phyloP scores from a whole-genome alignment of 1,140 invertebrate genomes.

The Platyscapa corneri region DNA sequence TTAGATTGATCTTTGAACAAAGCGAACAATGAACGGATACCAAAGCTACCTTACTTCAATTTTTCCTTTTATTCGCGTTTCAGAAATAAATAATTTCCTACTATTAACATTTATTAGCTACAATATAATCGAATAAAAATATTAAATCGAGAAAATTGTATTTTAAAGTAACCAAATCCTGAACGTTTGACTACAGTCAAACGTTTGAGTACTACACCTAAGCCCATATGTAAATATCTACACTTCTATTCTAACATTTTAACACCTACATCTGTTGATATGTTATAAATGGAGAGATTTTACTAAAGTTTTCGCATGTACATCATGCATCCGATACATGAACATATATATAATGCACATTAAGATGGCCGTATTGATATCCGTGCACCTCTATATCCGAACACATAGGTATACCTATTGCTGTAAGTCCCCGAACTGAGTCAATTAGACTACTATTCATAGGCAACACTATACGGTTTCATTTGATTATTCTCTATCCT shows the following conservation, averaged over 20 bases:
- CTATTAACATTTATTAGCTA: background rate
- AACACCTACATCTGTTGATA: background rate
- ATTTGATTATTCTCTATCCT: conserved; percentile 39
- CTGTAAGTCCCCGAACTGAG: conserved; percentile 55
- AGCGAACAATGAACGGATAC: background rate
- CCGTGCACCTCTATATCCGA: conserved; percentile 52
- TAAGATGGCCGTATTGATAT: conserved; percentile 56
- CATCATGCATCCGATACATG: conserved; percentile 1
- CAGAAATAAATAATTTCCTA: background rate
- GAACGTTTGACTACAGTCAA: no score
- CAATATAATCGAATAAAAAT: background rate
- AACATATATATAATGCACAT: conserved; percentile 44
- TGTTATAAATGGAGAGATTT: background rate
- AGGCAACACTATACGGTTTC: conserved; percentile 36
- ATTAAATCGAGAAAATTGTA: background rate
- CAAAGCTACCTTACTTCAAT: background rate
- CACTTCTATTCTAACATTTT: background rate
- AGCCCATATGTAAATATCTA: background rate
- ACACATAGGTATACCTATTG: conserved; percentile 38
- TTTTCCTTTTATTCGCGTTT: background rate
- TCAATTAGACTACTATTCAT: conserved; percentile 65
- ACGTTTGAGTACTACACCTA: background rate
- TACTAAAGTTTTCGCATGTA: conserved; percentile 12
- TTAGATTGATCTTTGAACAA: background rate
- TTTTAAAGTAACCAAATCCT: background rate